phyloP scores from a whole-genome alignment of 2,888 invertebrate genomes.

The Bellardia pandia region DNA sequence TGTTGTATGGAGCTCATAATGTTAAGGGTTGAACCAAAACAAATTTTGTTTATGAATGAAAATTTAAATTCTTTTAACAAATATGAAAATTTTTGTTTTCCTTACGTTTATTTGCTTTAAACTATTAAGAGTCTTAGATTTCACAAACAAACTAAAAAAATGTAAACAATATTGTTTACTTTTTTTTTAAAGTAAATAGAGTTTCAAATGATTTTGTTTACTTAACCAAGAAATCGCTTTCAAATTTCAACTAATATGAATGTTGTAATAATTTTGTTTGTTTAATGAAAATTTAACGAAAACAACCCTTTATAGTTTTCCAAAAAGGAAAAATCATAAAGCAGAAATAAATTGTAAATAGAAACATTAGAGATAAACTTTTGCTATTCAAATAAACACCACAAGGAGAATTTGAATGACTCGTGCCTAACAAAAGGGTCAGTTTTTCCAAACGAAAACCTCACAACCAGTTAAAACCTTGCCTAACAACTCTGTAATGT shows the following conservation, averaged over 20 bases:
- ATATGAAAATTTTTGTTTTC: slow-evolving; percentile 7
- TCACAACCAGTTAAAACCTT: neutral
- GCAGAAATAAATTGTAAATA: slow-evolving; percentile 16
- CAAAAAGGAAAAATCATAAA: slow-evolving; percentile 10
- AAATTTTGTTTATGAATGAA: slow-evolving; percentile 2
- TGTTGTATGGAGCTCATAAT: neutral
- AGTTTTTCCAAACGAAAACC: slow-evolving; percentile 14
- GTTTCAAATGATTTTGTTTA: slow-evolving; percentile 13
- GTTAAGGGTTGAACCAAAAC: slow-evolving; percentile 13
- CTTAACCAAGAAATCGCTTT: neutral
- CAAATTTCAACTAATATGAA: neutral
- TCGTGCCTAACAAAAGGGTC: slow-evolving; percentile 56
- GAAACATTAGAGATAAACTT: slow-evolving; percentile 1
- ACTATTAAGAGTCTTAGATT: slow-evolving; percentile 17
- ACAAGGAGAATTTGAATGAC: slow-evolving; percentile 18
- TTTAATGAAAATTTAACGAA: slow-evolving; percentile 26
- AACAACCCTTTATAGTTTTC: slow-evolving; percentile 23
- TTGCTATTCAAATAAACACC: neutral
- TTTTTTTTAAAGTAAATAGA: neutral
- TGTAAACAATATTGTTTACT: slow-evolving; percentile 14
- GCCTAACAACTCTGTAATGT: neutral
- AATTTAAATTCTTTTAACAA: slow-evolving; percentile 32
- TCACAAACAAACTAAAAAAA: slow-evolving; percentile 1
- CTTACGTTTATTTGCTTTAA: slow-evolving; percentile 16
- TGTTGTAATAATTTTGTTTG: slow-evolving; percentile 49